Conservation (phyloP, 2,113 vertebrate species). For the Candoia aspera region DNA sequence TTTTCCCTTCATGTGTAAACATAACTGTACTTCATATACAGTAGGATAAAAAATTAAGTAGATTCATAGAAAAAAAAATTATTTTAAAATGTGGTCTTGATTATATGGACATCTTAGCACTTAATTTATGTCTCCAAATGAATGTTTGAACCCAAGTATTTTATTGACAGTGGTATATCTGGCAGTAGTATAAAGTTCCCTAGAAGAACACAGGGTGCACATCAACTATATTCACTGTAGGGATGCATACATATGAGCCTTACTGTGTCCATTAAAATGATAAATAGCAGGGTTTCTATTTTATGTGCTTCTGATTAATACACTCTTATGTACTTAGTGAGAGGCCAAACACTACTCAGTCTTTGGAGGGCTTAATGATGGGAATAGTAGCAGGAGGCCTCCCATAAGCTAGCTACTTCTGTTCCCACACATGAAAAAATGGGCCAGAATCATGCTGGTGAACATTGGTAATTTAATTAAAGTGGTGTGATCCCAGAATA, state of each 20-base stretch:
- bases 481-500: background rate
- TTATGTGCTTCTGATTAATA: background rate
- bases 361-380: background rate
- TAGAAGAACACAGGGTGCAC: background rate
- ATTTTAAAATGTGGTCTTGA: background rate
- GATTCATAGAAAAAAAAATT: background rate
- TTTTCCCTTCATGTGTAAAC: constrained; percentile 36
- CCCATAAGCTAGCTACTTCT: too few relatives aligned
- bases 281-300: background rate
- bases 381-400: background rate
- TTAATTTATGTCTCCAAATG: background rate
- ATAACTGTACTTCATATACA: constrained; percentile 43
- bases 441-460: background rate
- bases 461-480: background rate
- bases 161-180: background rate
- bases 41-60: background rate
- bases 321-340: background rate
- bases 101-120: background rate
- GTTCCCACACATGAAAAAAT: background rate
- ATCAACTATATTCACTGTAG: background rate
- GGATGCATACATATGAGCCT: background rate
- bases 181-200: background rate
- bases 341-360: background rate
- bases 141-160: background rate
- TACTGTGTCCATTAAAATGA: background rate